Conservation (phyloP, 2,888 invertebrate genomes). For the Ypsolopha scabrella region DNA sequence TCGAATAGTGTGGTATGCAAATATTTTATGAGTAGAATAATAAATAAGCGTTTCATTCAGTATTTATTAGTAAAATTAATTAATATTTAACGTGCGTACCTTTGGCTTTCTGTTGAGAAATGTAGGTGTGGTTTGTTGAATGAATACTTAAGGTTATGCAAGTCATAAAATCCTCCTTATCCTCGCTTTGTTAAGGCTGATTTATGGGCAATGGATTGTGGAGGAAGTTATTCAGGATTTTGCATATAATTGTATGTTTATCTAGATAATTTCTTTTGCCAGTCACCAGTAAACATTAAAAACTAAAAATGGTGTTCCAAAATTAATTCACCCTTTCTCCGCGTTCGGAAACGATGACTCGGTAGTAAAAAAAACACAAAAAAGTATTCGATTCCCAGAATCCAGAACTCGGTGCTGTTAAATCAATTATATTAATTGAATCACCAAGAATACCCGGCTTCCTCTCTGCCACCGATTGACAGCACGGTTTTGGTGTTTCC, state of each 20-base stretch:
- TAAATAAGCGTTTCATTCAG: neutral
- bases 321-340: neutral
- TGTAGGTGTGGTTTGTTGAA: neutral
- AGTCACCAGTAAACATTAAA: neutral
- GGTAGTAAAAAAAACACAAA: constrained; percentile 9
- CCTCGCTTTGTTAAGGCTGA: too few relatives aligned
- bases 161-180: too few relatives aligned
- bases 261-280: neutral
- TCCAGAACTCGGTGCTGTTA: constrained; percentile 36
- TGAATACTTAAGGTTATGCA: too few relatives aligned
- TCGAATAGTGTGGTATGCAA: neutral
- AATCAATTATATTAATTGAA: constrained; percentile 66
- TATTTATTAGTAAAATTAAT: neutral
- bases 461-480: constrained; percentile 39
- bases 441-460: constrained; percentile 60
- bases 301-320: neutral
- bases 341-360: constrained; percentile 17
- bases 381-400: constrained; percentile 16
- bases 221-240: too few relatives aligned
- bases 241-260: too few relatives aligned
- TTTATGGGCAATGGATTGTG: too few relatives aligned
- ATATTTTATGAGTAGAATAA: neutral
- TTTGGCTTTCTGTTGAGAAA: neutral
- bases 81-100: neutral
- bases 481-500: constrained; percentile 42